phyloP scores from a whole-genome alignment of 2,888 invertebrate genomes.

The Hylaea fasciaria region DNA sequence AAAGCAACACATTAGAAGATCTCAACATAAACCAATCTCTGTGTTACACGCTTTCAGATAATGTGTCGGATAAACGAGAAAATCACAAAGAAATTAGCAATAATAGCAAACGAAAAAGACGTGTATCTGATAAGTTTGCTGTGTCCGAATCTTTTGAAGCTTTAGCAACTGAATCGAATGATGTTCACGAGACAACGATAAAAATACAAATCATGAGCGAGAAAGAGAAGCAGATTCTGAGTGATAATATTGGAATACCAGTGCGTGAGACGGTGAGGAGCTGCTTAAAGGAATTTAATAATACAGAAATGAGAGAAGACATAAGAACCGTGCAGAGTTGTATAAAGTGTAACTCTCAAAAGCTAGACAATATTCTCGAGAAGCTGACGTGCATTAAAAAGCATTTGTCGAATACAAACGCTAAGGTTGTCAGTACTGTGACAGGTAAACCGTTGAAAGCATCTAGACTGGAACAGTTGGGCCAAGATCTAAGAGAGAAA shows the following conservation, averaged over 20 bases:
- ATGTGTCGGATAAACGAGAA: constrained; percentile 54
- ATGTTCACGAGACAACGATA: constrained; percentile 59
- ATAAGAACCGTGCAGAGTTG: constrained; percentile 55
- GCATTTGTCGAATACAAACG: constrained; percentile 44
- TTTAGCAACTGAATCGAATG: constrained; percentile 60
- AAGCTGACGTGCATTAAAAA: constrained; percentile 65
- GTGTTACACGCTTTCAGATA: constrained; percentile 67
- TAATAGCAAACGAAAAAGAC: constrained; percentile 42
- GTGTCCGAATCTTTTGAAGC: constrained; percentile 73
- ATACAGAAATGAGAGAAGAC: constrained; percentile 49
- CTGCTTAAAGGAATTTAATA: constrained; percentile 59
- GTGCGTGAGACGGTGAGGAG: constrained; percentile 68
- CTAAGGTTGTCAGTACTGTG: constrained; percentile 19
- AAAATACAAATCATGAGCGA: constrained; percentile 78
- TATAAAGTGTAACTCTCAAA: constrained; percentile 57
- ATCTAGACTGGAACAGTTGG: constrained; percentile 66
- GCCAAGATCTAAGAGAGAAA: constrained; percentile 59
- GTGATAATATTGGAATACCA: constrained; percentile 67
- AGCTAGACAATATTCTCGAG: constrained; percentile 64
- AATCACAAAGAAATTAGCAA: constrained; percentile 56
- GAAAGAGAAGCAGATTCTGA: constrained; percentile 64
- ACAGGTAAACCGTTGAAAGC: constrained; percentile 45
- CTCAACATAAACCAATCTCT: constrained; percentile 68
- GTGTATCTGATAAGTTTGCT: constrained; percentile 49
- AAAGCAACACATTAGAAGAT: constrained; percentile 70